phyloP scores from a whole-genome alignment of 2,113 vertebrate species.

The Rissa tridactyla region DNA sequence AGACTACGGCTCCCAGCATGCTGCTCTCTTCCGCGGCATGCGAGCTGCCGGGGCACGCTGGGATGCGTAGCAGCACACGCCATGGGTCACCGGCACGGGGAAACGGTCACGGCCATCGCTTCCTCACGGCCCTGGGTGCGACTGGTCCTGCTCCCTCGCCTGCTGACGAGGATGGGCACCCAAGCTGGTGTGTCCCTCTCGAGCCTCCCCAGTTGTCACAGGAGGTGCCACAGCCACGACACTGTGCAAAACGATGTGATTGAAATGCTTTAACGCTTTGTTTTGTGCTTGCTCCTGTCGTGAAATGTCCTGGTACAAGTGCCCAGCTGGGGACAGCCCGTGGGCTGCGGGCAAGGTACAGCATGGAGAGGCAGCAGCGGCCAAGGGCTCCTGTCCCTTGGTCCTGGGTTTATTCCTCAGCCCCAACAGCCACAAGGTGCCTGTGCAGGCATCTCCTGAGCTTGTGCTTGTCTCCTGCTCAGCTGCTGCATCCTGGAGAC shows the following conservation, averaged over 20 bases:
- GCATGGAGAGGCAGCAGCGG: neutral
- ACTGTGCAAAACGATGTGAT: neutral
- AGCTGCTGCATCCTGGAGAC: neutral
- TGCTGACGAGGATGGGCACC: accelerated
- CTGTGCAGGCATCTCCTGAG: accelerated
- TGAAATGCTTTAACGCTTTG: neutral
- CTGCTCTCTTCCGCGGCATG: neutral
- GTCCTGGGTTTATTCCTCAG: neutral
- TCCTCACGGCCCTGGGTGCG: accelerated
- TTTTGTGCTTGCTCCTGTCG: neutral
- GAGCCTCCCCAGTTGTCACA: accelerated
- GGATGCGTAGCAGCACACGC: neutral
- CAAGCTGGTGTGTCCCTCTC: accelerated
- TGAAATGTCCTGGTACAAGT: accelerated
- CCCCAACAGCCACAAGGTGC: neutral
- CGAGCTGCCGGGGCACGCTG: neutral
- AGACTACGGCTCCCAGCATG: constrained; percentile 41
- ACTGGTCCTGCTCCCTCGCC: accelerated
- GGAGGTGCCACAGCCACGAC: neutral
- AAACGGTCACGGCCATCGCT: accelerated
- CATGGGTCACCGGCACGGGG: accelerated
- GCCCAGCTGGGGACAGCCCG: neutral
- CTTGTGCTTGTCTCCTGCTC: neutral
- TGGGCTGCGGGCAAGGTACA: accelerated
- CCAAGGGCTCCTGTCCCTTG: neutral